phyloP scores from a whole-genome alignment of 2,797 vertebrate species.

The Channallabes apus region DNA sequence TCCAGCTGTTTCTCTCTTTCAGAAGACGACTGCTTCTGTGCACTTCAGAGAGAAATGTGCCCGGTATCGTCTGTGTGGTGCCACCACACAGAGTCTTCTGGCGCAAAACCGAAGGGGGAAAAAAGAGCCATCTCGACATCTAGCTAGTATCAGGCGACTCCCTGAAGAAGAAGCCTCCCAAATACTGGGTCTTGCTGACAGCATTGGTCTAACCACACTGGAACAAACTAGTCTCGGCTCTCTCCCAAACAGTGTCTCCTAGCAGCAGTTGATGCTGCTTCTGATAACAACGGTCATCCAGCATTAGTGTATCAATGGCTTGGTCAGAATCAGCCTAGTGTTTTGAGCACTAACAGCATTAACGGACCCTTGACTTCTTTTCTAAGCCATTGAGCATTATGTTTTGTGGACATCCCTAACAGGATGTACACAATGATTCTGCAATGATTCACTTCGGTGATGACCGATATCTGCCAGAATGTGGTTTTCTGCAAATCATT shows the following conservation, averaged over 20 bases:
- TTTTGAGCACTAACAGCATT: conserved; percentile 7
- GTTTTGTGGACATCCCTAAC: neutral
- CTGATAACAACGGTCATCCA: neutral
- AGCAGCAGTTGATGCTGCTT: conserved; percentile 7
- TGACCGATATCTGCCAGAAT: neutral
- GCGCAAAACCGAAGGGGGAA: conserved; percentile 42
- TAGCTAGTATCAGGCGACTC: conserved; percentile 45
- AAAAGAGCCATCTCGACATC: conserved; percentile 51
- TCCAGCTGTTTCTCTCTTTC: conserved; percentile 64
- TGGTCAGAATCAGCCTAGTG: neutral
- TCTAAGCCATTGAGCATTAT: conserved; percentile 3
- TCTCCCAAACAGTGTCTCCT: conserved; percentile 14
- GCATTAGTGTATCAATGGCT: neutral
- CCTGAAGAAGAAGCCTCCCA: conserved; percentile 46
- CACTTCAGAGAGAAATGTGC: conserved; percentile 47
- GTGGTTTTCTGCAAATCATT: neutral
- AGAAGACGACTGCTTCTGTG: conserved; percentile 62
- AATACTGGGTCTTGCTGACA: conserved; percentile 65
- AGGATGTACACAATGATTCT: neutral
- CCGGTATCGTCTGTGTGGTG: conserved; percentile 55
- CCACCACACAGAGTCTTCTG: conserved; percentile 61
- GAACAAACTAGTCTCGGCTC: conserved; percentile 53
- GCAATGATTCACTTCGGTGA: conserved; percentile 3
- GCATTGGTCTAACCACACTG: conserved; percentile 67
- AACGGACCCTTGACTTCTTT: neutral